Evolutionary conservation across 2,113 vertebrate genomes (phyloP).

Genomic region (Lepus europaeus): DNA sequence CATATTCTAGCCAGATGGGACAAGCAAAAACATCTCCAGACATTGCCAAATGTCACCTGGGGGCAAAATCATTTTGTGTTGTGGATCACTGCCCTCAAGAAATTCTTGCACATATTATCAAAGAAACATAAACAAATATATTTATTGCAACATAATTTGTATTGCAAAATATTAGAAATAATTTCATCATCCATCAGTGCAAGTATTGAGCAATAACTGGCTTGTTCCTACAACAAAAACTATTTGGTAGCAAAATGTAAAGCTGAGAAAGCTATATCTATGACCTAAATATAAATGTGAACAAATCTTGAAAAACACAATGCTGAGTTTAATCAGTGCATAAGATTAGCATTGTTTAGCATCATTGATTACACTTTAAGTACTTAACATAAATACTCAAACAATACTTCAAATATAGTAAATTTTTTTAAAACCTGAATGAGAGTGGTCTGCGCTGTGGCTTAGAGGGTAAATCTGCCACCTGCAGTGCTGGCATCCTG

Average conservation of each 20-base stretch:
- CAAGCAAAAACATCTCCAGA: not conserved
- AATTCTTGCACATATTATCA: not conserved
- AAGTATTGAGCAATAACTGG: not conserved
- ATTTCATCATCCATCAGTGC: not conserved
- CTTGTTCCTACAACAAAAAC: constrained; percentile 11
- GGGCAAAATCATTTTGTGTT: not conserved
- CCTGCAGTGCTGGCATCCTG: too few relatives aligned
- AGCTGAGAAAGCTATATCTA: not conserved
- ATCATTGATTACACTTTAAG: not conserved
- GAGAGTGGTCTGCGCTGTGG: too few relatives aligned
- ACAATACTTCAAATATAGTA: not conserved
- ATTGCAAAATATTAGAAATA: constrained; percentile 31
- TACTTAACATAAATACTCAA: not conserved
- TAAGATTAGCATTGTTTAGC: not conserved
- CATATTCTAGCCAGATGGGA: not conserved
- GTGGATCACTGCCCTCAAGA: not conserved
- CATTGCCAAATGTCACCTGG: not conserved
- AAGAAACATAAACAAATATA: not conserved
- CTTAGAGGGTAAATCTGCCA: too few relatives aligned
- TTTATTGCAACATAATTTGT: not conserved
- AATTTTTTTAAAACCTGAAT: not conserved
- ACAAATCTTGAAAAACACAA: constrained; percentile 35
- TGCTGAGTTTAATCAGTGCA: not conserved
- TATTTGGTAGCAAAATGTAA: not conserved
- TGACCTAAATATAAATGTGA: not conserved